phyloP scores from a whole-genome alignment of 2,797 vertebrate genomes.

The Cyclopterus lumpus region DNA sequence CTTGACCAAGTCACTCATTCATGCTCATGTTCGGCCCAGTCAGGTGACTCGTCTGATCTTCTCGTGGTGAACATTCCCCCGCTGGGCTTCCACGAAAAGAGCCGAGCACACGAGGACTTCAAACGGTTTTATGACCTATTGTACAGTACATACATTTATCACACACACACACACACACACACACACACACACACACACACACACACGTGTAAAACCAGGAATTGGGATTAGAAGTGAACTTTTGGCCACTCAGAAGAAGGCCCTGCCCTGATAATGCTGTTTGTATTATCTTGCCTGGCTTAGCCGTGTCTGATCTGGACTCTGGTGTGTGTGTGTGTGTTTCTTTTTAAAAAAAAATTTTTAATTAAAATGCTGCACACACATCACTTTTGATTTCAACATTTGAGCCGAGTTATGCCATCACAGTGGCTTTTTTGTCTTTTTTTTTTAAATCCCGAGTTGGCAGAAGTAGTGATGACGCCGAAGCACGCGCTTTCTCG shows the following conservation, averaged over 20 bases:
- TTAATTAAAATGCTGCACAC: constrained; percentile 1
- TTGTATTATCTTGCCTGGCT: constrained; percentile 55
- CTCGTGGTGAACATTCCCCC: constrained; percentile 51
- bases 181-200: constrained; percentile 6
- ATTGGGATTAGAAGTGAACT: constrained; percentile 64
- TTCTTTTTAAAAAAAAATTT: background rate
- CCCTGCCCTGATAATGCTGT: constrained; percentile 54
- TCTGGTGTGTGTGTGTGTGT: background rate
- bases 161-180: background rate
- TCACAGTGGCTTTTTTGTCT: background rate
- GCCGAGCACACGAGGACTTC: constrained; percentile 40
- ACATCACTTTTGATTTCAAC: constrained; percentile 7
- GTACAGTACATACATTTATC: constrained; percentile 48
- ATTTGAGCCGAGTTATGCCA: background rate
- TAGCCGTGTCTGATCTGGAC: constrained; percentile 34
- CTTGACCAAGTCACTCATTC: constrained; percentile 63
- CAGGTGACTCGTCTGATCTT: constrained; percentile 69
- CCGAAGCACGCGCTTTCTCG: background rate
- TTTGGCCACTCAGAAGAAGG: constrained; percentile 50
- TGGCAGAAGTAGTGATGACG: background rate
- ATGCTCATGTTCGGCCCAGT: constrained; percentile 39
- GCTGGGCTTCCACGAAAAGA: constrained; percentile 58
- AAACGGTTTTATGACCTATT: constrained; percentile 55
- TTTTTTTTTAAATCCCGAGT: background rate
- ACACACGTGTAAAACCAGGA: constrained; percentile 21